phyloP scores from a whole-genome alignment of 92 coral and sea anemone species.

The Zoanthus solanderi region DNA sequence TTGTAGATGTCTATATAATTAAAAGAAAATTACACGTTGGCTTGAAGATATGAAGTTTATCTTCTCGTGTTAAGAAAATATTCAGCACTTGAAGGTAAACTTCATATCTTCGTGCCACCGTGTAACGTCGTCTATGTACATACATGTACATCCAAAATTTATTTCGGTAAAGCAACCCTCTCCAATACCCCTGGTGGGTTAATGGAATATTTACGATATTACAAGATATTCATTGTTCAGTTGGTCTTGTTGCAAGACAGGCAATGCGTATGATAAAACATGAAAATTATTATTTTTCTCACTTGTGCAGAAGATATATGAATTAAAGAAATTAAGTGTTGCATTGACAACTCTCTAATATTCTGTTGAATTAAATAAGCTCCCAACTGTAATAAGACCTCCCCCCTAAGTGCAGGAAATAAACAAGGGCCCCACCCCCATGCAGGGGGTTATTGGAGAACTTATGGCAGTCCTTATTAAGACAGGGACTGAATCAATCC shows the following conservation, averaged over 20 bases:
- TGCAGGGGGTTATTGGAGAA: conserved; percentile 12
- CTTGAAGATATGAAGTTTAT: conserved; percentile 12
- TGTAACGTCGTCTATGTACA: conserved; percentile 7
- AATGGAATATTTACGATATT: conserved; percentile 2
- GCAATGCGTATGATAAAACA: conserved; percentile 13
- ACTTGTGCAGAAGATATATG: conserved; percentile 23
- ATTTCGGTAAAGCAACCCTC: conserved; percentile 13
- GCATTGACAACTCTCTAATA: conserved; percentile 2
- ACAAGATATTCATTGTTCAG: conserved; percentile 11
- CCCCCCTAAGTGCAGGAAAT: conserved; percentile 24
- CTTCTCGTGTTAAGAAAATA: conserved; percentile 3
- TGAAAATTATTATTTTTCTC: conserved; percentile 23
- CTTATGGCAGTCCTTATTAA: conserved; percentile 16
- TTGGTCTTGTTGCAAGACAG: conserved; percentile 12
- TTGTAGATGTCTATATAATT: conserved; percentile 8
- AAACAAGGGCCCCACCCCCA: background rate
- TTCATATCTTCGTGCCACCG: conserved; percentile 8
- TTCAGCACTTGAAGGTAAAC: conserved; percentile 12
- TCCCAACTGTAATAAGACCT: background rate
- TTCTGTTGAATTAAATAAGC: conserved; percentile 16
- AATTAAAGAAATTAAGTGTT: conserved; percentile 21
- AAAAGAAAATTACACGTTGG: conserved; percentile 7
- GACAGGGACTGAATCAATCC: conserved; percentile 7
- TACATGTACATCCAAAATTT: conserved; percentile 25
- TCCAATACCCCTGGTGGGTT: conserved; percentile 15